A percentile compares a stretch with the other conserved stretches of the same genome.
These are phyloP conservation scores for Saguinus midas DNA, from an alignment of 2,113 vertebrate genomes.

Conservation along the genomic window DNA sequence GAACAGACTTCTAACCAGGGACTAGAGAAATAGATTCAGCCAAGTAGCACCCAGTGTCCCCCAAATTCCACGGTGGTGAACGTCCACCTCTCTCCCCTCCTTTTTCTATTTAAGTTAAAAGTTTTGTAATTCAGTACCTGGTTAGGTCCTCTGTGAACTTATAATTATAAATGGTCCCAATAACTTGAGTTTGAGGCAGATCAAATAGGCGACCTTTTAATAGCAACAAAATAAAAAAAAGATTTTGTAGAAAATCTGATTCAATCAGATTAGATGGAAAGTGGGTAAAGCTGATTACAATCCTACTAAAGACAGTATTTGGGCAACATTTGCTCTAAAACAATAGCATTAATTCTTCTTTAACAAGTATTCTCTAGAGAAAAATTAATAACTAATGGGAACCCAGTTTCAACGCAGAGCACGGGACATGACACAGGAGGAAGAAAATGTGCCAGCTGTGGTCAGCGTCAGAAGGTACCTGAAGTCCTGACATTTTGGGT, in stretches of 20 bases:
- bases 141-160: slow-evolving; percentile 27
- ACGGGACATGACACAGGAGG: slow-evolving; percentile 57
- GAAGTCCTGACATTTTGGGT: background rate
- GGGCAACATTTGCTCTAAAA: slow-evolving; percentile 85
- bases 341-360: slow-evolving; percentile 87
- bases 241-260: slow-evolving; percentile 90
- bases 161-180: slow-evolving; percentile 70
- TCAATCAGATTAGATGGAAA: slow-evolving; percentile 90
- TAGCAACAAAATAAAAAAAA: slow-evolving; percentile 87
- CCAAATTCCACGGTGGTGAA: slow-evolving; percentile 28
- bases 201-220: slow-evolving; percentile 88
- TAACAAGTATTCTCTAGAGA: slow-evolving; percentile 84
- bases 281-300: slow-evolving; percentile 93
- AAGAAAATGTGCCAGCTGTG: slow-evolving; percentile 55
- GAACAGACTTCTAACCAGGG: slow-evolving; percentile 83
- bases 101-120: slow-evolving; percentile 67
- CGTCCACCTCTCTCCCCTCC: rapidly evolving
- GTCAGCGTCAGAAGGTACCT: background rate
- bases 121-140: slow-evolving; percentile 23
- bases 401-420: slow-evolving; percentile 78
- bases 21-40: slow-evolving; percentile 76
- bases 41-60: slow-evolving; percentile 65
- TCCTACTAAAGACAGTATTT: slow-evolving; percentile 86
- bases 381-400: slow-evolving; percentile 85
- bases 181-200: slow-evolving; percentile 82